Evolutionary conservation across 2,888 invertebrate species (phyloP), one percentile per base, ranked within the genome.

Genomic region (Heliconius charithonia): DNA sequence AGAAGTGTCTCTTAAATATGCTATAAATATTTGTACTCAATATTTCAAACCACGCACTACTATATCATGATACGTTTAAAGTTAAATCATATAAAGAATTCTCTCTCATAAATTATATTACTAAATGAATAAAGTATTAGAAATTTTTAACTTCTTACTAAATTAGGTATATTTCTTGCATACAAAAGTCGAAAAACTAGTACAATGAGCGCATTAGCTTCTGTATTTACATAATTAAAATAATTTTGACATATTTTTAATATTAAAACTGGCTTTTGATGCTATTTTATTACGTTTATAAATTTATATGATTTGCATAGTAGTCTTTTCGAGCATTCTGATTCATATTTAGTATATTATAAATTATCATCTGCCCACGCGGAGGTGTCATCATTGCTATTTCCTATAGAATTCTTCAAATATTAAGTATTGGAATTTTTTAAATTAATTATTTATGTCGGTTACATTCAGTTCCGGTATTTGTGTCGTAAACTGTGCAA

Each of bases 161-260:
- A 59, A 25, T 75, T 67, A 37, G 56, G 78, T 75, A 51, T 63
- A 70, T 27, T 75, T 51, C 72, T 67, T 22, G 51, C 51, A 51
- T 51, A 51, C 51, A 51, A 51, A n/a, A 63, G 45, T 71, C 45
- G 13, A 71, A 72, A 75, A 80, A 62, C 51, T 67, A 76, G 69
- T 78, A 65, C 37, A 80, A 73, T 69, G 75, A 29, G 45, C 76
- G 66, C 73, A 67, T 80, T 72, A 59, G 75, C 81, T 80, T 79
- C 80, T 81, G 80, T 81, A 80, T 81, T 81, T 75, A 81, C 78
- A 80, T 79, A 78, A 81, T 80, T 81, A 78, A 79, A 80, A 81
- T 78, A 78, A 80, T 76, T 77, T 77, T 9, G 59, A 76, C 29
- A 72, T 75, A 59, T 75, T 76, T 73, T 75, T 79, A 81, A 80